These are phyloP conservation scores for Rhamphomyia laevipes DNA, from an alignment of 2,888 invertebrate genomes.

Conservation along the genomic window DNA sequence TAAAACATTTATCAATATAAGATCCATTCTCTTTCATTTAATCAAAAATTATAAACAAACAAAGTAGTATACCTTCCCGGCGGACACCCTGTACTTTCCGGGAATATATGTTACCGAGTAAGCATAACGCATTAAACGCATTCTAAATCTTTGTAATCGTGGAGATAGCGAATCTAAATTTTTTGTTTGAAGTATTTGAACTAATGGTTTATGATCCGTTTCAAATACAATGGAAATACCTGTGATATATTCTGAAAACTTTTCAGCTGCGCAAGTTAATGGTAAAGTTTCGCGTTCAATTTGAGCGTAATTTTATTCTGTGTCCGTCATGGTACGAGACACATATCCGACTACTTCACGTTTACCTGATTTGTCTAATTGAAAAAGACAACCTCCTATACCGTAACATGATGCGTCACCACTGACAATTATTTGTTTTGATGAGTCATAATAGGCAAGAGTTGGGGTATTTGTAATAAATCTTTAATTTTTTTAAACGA, in stretches of 20 bases:
- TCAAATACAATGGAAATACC: constrained; percentile 5
- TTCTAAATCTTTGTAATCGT: constrained; percentile 7
- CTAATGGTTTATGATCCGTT: constrained; percentile 8
- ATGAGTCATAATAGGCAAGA: not conserved
- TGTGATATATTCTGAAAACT: constrained; percentile 7
- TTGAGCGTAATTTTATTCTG: constrained; percentile 7
- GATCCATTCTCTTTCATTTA: no score
- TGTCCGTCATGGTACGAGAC: constrained; percentile 6
- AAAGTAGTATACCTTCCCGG: no score
- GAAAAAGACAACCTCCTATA: no score
- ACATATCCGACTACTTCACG: no score
- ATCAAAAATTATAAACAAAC: no score
- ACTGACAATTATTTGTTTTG: constrained; percentile 5
- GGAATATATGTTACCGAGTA: constrained; percentile 3
- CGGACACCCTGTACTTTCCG: no score
- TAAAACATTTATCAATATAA: no score
- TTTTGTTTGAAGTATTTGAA: constrained; percentile 5
- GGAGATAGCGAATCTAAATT: constrained; percentile 2
- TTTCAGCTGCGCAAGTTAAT: constrained; percentile 6
- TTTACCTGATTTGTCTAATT: no score
- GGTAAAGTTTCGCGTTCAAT: constrained; percentile 7
- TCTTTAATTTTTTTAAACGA: no score
- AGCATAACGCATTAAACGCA: constrained; percentile 6
- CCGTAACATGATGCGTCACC: constrained; percentile 5
- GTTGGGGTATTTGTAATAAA: no score